Conservation (phyloP, 2,113 vertebrate genomes). For the Callopanchax toddi region DNA sequence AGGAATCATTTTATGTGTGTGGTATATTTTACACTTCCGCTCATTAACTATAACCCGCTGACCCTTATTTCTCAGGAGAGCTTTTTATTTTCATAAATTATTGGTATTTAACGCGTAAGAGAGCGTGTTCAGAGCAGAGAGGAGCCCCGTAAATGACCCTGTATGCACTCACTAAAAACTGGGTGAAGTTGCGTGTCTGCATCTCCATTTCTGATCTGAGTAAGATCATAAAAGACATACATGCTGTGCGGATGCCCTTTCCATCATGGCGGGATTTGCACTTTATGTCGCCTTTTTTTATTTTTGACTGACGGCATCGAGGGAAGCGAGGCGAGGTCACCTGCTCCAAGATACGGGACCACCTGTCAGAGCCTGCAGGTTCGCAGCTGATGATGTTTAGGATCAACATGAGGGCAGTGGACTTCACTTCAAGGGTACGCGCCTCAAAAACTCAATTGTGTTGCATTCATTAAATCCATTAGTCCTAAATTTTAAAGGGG, state of each 20-base stretch:
- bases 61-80: slow-evolving; percentile 32
- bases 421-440: slow-evolving; percentile 59
- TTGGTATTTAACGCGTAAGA: background rate
- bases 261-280: slow-evolving; percentile 53
- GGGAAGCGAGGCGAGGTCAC: slow-evolving; percentile 34
- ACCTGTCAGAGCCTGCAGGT: slow-evolving; percentile 63
- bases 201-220: slow-evolving; percentile 30
- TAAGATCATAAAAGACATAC: slow-evolving; percentile 57
- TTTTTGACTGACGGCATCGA: slow-evolving; percentile 66
- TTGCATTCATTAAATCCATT: slow-evolving; percentile 66
- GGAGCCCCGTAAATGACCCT: slow-evolving; percentile 2
- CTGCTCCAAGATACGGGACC: slow-evolving; percentile 47
- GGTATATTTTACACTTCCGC: slow-evolving; percentile 12
- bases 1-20: slow-evolving; percentile 1
- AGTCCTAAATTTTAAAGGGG: slow-evolving; percentile 50
- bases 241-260: slow-evolving; percentile 70
- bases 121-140: slow-evolving; percentile 16
- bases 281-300: slow-evolving; percentile 67
- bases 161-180: slow-evolving; percentile 25
- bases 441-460: slow-evolving; percentile 55
- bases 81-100: slow-evolving; percentile 37
- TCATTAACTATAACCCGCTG: slow-evolving; percentile 20
- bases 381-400: slow-evolving; percentile 43
- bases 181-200: slow-evolving; percentile 23
- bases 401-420: slow-evolving; percentile 60